phyloP scores from a whole-genome alignment of 2,797 vertebrate genomes.

The Ctenochaetus hawaiiensis region DNA sequence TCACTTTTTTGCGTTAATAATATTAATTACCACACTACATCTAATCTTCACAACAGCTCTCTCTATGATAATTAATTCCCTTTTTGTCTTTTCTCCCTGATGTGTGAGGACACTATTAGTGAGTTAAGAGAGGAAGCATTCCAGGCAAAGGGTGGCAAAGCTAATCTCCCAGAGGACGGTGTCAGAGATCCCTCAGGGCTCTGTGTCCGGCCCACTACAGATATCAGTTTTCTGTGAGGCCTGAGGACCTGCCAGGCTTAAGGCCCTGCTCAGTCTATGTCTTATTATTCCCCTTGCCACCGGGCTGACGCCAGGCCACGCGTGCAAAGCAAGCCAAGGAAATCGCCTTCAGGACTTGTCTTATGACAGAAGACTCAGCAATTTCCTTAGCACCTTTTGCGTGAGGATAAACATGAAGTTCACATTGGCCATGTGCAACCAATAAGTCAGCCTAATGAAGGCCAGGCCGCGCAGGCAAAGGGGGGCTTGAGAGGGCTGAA shows the following conservation, averaged over 20 bases:
- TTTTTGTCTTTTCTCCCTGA: conserved; percentile 32
- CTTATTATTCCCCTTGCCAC: conserved; percentile 78
- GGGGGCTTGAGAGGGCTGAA: conserved; percentile 55
- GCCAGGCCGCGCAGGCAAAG: conserved; percentile 74
- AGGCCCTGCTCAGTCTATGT: conserved; percentile 64
- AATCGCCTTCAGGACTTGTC: conserved; percentile 82
- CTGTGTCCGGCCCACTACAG: conserved; percentile 62
- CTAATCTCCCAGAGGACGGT: conserved; percentile 75
- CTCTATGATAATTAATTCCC: conserved; percentile 40
- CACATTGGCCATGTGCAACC: conserved; percentile 86
- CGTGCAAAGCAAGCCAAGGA: conserved; percentile 84
- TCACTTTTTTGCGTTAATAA: conserved; percentile 15
- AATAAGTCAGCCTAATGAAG: conserved; percentile 89
- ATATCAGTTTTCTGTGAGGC: conserved; percentile 77
- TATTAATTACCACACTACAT: conserved; percentile 18
- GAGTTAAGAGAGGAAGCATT: conserved; percentile 72
- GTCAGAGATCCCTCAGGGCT: conserved; percentile 70
- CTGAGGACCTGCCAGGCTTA: conserved; percentile 68
- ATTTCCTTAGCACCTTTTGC: conserved; percentile 90
- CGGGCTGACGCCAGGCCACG: conserved; percentile 85
- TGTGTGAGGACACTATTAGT: conserved; percentile 63
- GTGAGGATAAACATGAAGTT: conserved; percentile 84
- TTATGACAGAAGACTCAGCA: conserved; percentile 83
- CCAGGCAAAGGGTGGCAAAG: conserved; percentile 62
- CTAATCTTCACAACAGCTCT: conserved; percentile 39